Evolutionary conservation across 2,888 invertebrate genomes (phyloP).

Genomic region (Kuschelorhynchus macadamiae): DNA sequence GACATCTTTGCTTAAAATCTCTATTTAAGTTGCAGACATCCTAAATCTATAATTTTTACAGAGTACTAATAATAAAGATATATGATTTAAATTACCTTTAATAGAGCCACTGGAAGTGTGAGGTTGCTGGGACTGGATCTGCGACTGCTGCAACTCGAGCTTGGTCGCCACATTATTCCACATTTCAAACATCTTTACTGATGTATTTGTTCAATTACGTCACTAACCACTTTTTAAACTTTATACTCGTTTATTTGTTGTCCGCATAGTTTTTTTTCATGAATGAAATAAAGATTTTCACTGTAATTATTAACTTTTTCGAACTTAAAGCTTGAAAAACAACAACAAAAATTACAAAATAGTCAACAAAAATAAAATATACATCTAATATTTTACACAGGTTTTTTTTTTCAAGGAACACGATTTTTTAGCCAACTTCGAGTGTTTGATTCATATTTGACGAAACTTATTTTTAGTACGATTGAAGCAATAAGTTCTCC

Average conservation of each 20-base stretch:
- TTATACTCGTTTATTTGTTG: slow-evolving; percentile 23
- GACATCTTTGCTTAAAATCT: no score
- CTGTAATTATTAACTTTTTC: not conserved
- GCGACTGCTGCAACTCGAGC: slow-evolving; percentile 78
- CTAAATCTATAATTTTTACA: no score
- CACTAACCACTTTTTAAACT: slow-evolving; percentile 12
- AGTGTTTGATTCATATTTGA: slow-evolving; percentile 57
- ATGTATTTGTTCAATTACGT: slow-evolving; percentile 7
- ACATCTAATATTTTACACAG: slow-evolving; percentile 31
- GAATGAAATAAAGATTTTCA: not conserved
- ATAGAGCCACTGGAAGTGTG: slow-evolving; percentile 87
- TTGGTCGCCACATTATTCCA: slow-evolving; percentile 85
- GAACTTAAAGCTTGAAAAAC: slow-evolving; percentile 3
- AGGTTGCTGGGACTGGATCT: slow-evolving; percentile 77
- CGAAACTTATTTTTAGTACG: slow-evolving; percentile 67
- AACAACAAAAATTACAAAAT: slow-evolving; percentile 22
- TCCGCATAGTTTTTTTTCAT: slow-evolving; percentile 26
- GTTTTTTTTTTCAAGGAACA: slow-evolving; percentile 10
- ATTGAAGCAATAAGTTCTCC: slow-evolving; percentile 68
- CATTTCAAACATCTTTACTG: slow-evolving; percentile 83
- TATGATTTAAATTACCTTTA: slow-evolving; percentile 75
- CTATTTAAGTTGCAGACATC: no score
- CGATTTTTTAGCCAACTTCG: slow-evolving; percentile 56
- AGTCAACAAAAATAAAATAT: slow-evolving; percentile 15
- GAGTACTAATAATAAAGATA: no score